These are phyloP conservation scores for Henricia sp. DNA, from an alignment of 53 echinoderm and acorn worm genomes.

Conservation along the genomic window DNA sequence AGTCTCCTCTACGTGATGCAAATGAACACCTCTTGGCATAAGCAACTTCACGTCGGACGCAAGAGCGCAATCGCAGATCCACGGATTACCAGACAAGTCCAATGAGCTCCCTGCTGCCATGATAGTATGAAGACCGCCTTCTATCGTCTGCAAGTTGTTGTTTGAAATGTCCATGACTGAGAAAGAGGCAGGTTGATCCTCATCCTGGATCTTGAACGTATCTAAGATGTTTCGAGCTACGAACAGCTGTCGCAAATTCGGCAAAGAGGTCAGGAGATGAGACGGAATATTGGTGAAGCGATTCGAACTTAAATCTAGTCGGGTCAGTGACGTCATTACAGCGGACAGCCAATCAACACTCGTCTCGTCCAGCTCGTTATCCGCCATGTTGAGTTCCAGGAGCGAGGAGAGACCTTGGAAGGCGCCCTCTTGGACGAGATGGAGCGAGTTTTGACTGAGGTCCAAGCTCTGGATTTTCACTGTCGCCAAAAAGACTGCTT, in stretches of 20 bases:
- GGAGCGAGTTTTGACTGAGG: conserved; percentile 61
- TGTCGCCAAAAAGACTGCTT: conserved; percentile 42
- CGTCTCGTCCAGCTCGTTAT: conserved; percentile 62
- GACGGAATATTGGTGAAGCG: conserved; percentile 18
- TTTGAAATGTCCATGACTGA: conserved; percentile 30
- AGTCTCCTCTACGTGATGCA: conserved; percentile 26
- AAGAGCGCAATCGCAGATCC: conserved; percentile 67
- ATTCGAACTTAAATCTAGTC: conserved; percentile 39
- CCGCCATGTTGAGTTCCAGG: conserved; percentile 54
- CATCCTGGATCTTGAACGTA: conserved; percentile 27
- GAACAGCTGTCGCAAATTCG: conserved; percentile 10
- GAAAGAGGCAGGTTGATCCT: conserved; percentile 10
- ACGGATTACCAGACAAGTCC: conserved; percentile 68
- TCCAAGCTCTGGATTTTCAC: conserved; percentile 53
- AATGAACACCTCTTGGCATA: conserved; percentile 8
- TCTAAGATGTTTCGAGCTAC: conserved; percentile 28
- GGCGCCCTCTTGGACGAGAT: conserved; percentile 49
- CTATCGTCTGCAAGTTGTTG: conserved; percentile 44
- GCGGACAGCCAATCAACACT: conserved; percentile 49
- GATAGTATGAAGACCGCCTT: conserved; percentile 27
- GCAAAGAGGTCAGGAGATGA: conserved; percentile 14
- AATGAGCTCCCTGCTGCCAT: conserved; percentile 45
- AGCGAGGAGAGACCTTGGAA: conserved; percentile 40
- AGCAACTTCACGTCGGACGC: conserved; percentile 30
- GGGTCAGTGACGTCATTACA: conserved; percentile 38